phyloP scores from a whole-genome alignment of 2,888 invertebrate species.

The Ectropis crepuscularia region DNA sequence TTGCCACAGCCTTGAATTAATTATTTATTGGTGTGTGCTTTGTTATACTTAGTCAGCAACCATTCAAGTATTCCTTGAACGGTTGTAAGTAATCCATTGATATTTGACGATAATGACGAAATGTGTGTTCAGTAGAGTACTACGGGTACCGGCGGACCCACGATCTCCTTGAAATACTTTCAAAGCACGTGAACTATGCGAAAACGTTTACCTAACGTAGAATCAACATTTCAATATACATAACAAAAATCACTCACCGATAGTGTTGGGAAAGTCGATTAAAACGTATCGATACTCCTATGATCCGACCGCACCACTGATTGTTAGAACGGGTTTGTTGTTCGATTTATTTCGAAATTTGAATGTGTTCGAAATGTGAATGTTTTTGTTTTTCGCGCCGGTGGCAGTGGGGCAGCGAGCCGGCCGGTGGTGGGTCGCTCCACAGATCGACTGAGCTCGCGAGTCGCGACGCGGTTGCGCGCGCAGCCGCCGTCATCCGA shows the following conservation, averaged over 20 bases:
- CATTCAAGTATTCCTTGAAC: conserved; percentile 5
- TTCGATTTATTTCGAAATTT: conserved; percentile 6
- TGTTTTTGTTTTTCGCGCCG: conserved; percentile 49
- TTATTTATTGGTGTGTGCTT: conserved; percentile 18
- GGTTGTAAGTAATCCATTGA: conserved; percentile 24
- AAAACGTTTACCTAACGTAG: conserved; percentile 73
- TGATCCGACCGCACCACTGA: conserved; percentile 42
- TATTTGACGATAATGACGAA: conserved; percentile 43
- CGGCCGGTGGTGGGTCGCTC: conserved; percentile 66
- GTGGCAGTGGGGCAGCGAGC: conserved; percentile 46
- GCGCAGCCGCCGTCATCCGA: conserved; percentile 63
- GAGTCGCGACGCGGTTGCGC: conserved; percentile 52
- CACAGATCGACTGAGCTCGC: conserved; percentile 72
- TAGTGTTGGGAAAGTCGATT: conserved; percentile 41
- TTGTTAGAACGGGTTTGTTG: conserved; percentile 33
- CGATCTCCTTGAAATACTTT: conserved; percentile 84
- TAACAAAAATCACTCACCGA: conserved; percentile 65
- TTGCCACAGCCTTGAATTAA: conserved; percentile 24
- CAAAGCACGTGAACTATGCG: conserved; percentile 77
- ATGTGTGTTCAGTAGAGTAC: conserved; percentile 49
- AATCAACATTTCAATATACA: conserved; percentile 65
- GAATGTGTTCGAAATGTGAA: conserved; percentile 36
- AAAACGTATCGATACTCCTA: conserved; percentile 23
- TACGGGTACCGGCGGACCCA: conserved; percentile 55
- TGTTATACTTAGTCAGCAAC: conserved; percentile 25